Evolutionary conservation across 2,797 vertebrate species (phyloP).

Genomic region (Lateolabrax maculatus): DNA sequence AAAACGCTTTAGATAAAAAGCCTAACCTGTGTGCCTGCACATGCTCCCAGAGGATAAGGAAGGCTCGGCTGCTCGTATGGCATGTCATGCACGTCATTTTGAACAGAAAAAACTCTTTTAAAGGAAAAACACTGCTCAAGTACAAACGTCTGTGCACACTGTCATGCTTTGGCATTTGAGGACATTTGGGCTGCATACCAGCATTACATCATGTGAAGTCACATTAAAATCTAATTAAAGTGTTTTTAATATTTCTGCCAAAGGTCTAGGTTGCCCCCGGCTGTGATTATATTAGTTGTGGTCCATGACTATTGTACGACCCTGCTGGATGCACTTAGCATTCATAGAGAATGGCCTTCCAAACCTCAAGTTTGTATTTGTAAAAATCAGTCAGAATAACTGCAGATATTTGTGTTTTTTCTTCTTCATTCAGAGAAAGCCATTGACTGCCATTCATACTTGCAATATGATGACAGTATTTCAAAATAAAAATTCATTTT

Average conservation of each 20-base stretch:
- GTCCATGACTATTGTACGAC: background rate
- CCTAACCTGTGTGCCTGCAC: background rate
- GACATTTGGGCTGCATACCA: background rate
- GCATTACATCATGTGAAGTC: background rate
- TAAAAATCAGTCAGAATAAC: background rate
- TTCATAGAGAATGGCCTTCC: background rate
- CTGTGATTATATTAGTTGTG: background rate
- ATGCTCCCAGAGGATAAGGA: conserved; percentile 9
- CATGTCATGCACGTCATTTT: conserved; percentile 11
- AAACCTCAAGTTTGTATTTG: background rate
- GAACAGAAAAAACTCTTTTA: background rate
- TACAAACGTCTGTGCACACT: background rate
- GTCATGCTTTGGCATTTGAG: background rate
- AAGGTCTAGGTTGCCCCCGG: background rate
- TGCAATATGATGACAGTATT: background rate
- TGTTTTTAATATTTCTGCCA: conserved; percentile 6
- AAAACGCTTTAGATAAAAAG: background rate
- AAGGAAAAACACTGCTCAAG: background rate
- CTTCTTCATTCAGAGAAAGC: background rate
- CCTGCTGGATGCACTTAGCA: background rate
- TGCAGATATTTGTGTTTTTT: background rate
- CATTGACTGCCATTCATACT: background rate
- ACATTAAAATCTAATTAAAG: conserved; percentile 5
- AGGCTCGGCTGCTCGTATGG: background rate
- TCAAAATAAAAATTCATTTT: conserved; percentile 19